These are phyloP conservation scores for Chamaedrilus cognettii DNA, from an alignment of 2,888 invertebrate species.

Conservation along the genomic window DNA sequence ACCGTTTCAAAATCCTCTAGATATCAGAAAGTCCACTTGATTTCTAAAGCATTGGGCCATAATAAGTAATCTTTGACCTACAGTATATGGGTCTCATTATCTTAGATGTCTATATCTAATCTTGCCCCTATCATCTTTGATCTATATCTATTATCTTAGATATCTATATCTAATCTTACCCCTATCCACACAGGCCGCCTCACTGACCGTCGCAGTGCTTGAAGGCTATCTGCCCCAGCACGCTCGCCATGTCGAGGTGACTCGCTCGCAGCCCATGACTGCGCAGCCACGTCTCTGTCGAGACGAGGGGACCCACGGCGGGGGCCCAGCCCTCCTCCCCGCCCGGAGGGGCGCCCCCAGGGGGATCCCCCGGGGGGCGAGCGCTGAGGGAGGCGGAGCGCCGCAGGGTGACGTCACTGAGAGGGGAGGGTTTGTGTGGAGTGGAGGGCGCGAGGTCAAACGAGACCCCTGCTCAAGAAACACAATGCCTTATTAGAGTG, in stretches of 20 bases:
- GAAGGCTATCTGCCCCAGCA: constrained; percentile 56
- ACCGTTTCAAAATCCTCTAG: too few relatives aligned
- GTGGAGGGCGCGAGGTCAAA: too few relatives aligned
- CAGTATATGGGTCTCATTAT: background rate
- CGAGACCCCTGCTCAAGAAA: too few relatives aligned
- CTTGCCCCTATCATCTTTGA: too few relatives aligned
- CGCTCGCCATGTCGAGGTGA: constrained; percentile 48
- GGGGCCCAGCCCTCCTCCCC: constrained; percentile 56
- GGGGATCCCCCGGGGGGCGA: too few relatives aligned
- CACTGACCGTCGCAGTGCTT: constrained; percentile 53
- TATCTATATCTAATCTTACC: background rate
- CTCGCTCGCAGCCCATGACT: constrained; percentile 55
- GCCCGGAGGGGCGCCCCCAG: constrained; percentile 17
- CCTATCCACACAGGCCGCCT: background rate
- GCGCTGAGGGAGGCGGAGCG: too few relatives aligned
- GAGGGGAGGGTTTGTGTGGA: too few relatives aligned
- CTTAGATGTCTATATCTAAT: background rate
- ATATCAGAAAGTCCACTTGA: too few relatives aligned
- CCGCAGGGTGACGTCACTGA: too few relatives aligned
- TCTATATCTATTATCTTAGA: background rate
- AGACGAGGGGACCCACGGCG: constrained; percentile 50
- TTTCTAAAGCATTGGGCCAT: too few relatives aligned
- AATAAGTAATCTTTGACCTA: too few relatives aligned
- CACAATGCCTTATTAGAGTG: too few relatives aligned
- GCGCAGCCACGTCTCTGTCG: constrained; percentile 54